These are phyloP conservation scores for Tursiops truncatus DNA, from an alignment of 2,113 vertebrate species.

Conservation along the genomic window DNA sequence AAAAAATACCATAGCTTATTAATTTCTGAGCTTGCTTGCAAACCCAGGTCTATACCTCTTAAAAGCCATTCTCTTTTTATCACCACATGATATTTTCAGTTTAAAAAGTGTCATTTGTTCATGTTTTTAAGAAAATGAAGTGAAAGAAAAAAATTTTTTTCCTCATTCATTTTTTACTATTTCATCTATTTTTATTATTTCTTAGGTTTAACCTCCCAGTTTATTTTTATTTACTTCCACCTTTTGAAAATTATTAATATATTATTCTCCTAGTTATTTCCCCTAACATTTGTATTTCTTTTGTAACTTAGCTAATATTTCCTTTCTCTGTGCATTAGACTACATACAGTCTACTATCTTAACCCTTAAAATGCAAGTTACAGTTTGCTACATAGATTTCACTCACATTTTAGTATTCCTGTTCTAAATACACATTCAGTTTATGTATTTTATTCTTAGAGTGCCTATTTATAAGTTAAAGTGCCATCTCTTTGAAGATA, in stretches of 20 bases:
- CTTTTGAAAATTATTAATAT: not conserved
- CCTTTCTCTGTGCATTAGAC: not conserved
- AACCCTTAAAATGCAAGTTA: not conserved
- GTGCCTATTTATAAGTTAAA: not conserved
- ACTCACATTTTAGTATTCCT: not conserved
- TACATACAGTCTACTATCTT: not conserved
- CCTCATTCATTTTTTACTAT: not conserved
- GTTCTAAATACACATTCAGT: not conserved
- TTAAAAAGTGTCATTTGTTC: not conserved
- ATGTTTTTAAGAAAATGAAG: not conserved
- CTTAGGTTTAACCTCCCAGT: not conserved
- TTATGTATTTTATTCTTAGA: not conserved
- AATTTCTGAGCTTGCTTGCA: not conserved
- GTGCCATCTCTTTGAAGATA: not conserved
- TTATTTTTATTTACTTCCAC: not conserved
- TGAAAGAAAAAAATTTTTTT: not conserved
- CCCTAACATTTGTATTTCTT: not conserved
- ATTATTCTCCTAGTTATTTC: not conserved
- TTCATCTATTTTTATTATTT: not conserved
- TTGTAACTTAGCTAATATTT: not conserved
- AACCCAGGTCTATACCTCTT: not conserved
- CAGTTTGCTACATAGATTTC: not conserved
- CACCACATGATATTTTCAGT: not conserved
- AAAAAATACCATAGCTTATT: not conserved
- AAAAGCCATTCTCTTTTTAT: not conserved